Conservation (phyloP, 2,888 invertebrate genomes). For the Polymixis flavicincta region DNA sequence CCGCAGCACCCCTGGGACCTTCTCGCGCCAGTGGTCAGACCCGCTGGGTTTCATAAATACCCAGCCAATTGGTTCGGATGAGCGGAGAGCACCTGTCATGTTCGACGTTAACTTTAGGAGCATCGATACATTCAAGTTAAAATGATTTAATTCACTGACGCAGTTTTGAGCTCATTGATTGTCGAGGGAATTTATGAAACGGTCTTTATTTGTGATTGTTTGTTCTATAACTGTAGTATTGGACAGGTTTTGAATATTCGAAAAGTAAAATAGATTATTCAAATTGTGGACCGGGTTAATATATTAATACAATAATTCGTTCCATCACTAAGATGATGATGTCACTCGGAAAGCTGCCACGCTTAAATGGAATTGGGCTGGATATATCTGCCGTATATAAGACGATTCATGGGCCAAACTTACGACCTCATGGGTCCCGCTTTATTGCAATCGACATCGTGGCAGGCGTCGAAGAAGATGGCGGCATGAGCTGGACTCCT, state of each 20-base stretch:
- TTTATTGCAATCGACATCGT: too few species aligned
- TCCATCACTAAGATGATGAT: too few species aligned
- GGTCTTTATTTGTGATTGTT: constrained; percentile 43
- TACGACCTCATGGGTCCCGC: too few species aligned
- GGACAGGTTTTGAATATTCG: background rate
- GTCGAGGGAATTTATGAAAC: constrained; percentile 22
- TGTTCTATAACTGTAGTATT: constrained; percentile 6
- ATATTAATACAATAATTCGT: too few species aligned
- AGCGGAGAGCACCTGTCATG: constrained; percentile 49
- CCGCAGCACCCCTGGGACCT: constrained; percentile 63
- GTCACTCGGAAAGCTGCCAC: too few species aligned
- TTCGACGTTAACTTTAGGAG: constrained; percentile 46
- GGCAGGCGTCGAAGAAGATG: too few species aligned
- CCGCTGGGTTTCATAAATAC: constrained; percentile 61
- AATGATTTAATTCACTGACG: constrained; percentile 48
- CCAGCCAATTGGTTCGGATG: constrained; percentile 62
- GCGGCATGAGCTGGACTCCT: too few species aligned
- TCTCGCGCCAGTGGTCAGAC: constrained; percentile 62
- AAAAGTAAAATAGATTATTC: constrained; percentile 6
- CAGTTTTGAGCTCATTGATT: constrained; percentile 33
- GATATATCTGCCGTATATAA: too few species aligned
- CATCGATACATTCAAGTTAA: constrained; percentile 35
- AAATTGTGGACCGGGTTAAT: too few species aligned
- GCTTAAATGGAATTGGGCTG: too few species aligned
- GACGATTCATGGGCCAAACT: too few species aligned